Base-by-base conservation (phyloP, 1,140 invertebrate species). In the Heliconius hermathena region DNA sequence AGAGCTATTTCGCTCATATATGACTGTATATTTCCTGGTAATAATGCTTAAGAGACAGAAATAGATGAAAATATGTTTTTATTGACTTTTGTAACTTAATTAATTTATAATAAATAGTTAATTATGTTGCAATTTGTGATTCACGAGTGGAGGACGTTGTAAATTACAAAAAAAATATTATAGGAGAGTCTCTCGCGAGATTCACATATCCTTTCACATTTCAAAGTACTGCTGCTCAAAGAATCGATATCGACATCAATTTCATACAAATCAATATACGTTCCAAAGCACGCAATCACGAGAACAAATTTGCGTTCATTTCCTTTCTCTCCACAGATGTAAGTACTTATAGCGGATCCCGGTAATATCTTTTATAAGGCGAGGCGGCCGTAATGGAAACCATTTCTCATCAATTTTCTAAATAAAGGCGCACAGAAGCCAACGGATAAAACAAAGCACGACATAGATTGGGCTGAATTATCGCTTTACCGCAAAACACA, bases 321-420 rank as follows among this genome's bases (percentile, higher is more conserved):
- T 93, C 91, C 91, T 91, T 88, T 90, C 87, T 84, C 83, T 89
- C 87, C 87, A 88, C 89, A 89, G 89, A 90, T 87, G 90, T 26
- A 26, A 1, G 26, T 83, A 85, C 77, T 86, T 80, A 86, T 81
- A 88, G 81, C 82, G 86, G 84, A 87, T 88, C 82, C 83, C 81
- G 83, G 89, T 88, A 90, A 93, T 91, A 91, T 92, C 90, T 93
- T 89, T 91, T 91, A 91, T 92, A 90, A 89, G 91, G 60, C 60
- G 22, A 89, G 91, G 60, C 26, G 22, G 89, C 87, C 83, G 90
- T 93, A 94, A 94, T 94, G 93, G 93, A 93, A 90, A 93, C 90
- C 93, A 92, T 94, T 93, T 94, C 93, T 94, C 92, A 94, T 94
- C 93, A 94, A 94, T 94, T 94, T 94, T 94, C 93, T 94, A 94